Base-by-base conservation (phyloP, 2,888 invertebrate species). In the Corythucha ciliata region DNA sequence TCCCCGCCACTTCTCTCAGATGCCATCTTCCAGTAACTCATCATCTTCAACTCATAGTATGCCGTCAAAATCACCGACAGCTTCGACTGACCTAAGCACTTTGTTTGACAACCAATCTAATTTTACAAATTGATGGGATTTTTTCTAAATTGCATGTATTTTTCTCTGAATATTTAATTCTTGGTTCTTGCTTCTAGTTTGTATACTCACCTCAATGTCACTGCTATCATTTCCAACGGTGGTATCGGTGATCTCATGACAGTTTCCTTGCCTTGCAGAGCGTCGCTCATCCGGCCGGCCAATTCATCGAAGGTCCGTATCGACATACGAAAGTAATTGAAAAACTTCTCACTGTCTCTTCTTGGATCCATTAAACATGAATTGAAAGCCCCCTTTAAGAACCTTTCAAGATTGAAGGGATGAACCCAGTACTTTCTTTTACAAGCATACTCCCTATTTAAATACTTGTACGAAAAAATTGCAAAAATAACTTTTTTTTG, bases 281-380 rank as follows among this genome's bases (percentile, higher is more conserved):
- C 39, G 25, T 48, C 39, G 25, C 48, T 39, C 5, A 39, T 26
- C 22, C 24, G 20, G n/a, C 20, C 47, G 40, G 25, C 25, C 21
- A 48, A 26, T 39, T 48, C 48, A 39, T 37, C 42, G 42, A 49
- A 49, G 10, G 49, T 14, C 12, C 27, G 27, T 12, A 49, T 22
- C 22, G 41, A 41, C 49, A 49, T 49, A 10, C 49, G 41, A 25
- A 49, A 49, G 22, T 44, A 49, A 29, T 49, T 49, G 22, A 42
- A 49, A 22, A 49, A 49, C 32, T 49, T 48, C 24, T 40, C 37
- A 37, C 34, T 24, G 27, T 48, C 18, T 24, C 21, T 27, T 24
- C 48, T 22, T 24, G 40, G 12, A 16, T 48, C 48, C 7, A 26
- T 39, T 21, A 39, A 25, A 39, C 37, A 10, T 6, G 39, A 39